These are phyloP conservation scores for Empidonax alnorum DNA, from an alignment of 2,113 vertebrate species.

Conservation along the genomic window DNA sequence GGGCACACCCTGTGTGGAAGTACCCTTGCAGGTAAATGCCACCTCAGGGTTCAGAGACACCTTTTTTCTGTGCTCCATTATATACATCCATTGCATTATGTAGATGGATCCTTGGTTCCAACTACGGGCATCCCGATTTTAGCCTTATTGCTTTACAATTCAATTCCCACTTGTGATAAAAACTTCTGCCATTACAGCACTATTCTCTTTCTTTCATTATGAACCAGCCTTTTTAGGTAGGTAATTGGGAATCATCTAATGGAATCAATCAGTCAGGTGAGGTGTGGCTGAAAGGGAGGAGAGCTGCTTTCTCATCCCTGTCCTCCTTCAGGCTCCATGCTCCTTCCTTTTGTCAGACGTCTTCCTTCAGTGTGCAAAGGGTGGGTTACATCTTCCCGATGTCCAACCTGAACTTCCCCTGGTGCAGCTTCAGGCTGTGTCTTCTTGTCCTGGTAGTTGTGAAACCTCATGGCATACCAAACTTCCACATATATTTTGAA, in stretches of 20 bases:
- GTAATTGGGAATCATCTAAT: background rate
- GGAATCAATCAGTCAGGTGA: background rate
- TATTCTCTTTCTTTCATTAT: background rate
- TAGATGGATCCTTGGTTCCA: background rate
- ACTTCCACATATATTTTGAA: background rate
- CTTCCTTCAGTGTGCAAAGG: background rate
- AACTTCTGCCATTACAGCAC: background rate
- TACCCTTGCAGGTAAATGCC: background rate
- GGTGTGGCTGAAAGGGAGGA: background rate
- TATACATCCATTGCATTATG: too few relatives aligned
- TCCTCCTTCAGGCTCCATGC: background rate
- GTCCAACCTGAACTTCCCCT: background rate
- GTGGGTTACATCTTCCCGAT: background rate
- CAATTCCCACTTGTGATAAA: background rate
- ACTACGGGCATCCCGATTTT: background rate
- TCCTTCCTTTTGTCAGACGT: background rate
- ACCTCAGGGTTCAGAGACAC: background rate
- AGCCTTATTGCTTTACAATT: background rate
- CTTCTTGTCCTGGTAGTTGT: background rate
- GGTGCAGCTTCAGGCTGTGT: background rate
- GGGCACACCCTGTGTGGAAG: background rate
- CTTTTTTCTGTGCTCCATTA: background rate
- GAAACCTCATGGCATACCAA: background rate
- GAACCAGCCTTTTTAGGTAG: background rate
- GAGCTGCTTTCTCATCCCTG: background rate